phyloP scores from a whole-genome alignment of 2,888 invertebrate genomes.

The Drosophila kambysellisi region DNA sequence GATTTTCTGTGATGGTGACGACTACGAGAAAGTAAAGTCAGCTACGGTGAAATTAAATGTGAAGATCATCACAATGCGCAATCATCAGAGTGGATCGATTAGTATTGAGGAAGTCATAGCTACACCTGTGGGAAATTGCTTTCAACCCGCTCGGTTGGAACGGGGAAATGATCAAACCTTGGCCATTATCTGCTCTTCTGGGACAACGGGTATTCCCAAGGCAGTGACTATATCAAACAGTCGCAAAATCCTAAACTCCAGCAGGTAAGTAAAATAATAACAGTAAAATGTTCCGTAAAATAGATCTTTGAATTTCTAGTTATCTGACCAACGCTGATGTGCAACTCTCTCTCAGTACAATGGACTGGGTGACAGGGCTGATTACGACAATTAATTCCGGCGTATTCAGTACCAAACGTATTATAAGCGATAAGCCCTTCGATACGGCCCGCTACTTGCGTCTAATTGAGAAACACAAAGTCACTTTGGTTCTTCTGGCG shows the following conservation, averaged over 20 bases:
- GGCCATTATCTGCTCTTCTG: conserved; percentile 81
- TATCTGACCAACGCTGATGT: too few species aligned
- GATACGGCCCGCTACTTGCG: not conserved
- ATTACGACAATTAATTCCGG: not conserved
- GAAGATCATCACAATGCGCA: conserved; percentile 62
- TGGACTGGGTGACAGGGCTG: not conserved
- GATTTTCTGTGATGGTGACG: conserved; percentile 68
- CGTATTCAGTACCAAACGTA: not conserved
- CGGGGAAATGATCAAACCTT: conserved; percentile 72
- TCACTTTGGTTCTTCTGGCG: not conserved
- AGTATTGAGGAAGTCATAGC: conserved; percentile 48
- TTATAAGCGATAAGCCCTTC: not conserved
- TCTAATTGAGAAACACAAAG: not conserved
- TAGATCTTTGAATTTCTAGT: too few species aligned
- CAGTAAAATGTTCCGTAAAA: too few species aligned
- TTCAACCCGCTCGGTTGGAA: conserved; percentile 62
- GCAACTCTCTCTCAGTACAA: not conserved
- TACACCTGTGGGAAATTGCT: conserved; percentile 32
- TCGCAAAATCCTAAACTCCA: conserved; percentile 33
- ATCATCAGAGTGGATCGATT: conserved; percentile 39
- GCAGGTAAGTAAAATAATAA: conserved; percentile 32
- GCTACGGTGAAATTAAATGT: conserved; percentile 33
- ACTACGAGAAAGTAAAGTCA: conserved; percentile 51
- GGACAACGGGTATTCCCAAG: conserved; percentile 81
- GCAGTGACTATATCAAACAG: conserved; percentile 67